These are phyloP conservation scores for Austrolebias charrua DNA, from an alignment of 2,797 vertebrate genomes.

Conservation along the genomic window DNA sequence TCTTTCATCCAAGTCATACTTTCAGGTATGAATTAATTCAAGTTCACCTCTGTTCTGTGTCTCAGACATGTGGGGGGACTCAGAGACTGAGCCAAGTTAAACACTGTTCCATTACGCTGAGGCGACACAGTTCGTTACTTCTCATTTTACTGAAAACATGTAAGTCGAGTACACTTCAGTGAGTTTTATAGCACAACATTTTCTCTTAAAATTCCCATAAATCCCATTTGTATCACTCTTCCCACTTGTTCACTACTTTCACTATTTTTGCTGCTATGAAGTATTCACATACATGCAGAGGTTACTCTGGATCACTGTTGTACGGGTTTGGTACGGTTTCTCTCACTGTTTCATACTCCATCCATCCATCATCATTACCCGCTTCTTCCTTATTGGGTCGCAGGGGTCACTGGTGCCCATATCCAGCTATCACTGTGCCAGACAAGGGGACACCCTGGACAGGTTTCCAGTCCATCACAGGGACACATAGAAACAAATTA, in stretches of 20 bases:
- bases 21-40: constrained; percentile 6
- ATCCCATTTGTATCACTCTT: constrained; percentile 1
- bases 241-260: background rate
- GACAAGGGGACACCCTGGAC: no score
- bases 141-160: constrained; percentile 44
- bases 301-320: constrained; percentile 21
- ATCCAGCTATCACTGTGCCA: no score
- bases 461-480: no score
- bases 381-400: no score
- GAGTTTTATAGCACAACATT: constrained; percentile 23
- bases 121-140: constrained; percentile 48
- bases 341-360: background rate
- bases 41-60: constrained; percentile 14
- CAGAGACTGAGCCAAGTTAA: constrained; percentile 52
- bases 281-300: constrained; percentile 38
- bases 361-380: no score
- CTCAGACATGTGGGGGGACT: constrained; percentile 9
- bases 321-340: constrained; percentile 32
- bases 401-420: no score
- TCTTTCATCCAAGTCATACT: constrained; percentile 21
- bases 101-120: constrained; percentile 42
- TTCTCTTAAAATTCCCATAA: background rate
- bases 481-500: no score
- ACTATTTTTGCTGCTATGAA: constrained; percentile 41
- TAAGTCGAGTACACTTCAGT: constrained; percentile 15